Evolutionary conservation across 2,113 vertebrate genomes (phyloP), one percentile per base, ranked within the genome.

Genomic region (Colius striatus): DNA sequence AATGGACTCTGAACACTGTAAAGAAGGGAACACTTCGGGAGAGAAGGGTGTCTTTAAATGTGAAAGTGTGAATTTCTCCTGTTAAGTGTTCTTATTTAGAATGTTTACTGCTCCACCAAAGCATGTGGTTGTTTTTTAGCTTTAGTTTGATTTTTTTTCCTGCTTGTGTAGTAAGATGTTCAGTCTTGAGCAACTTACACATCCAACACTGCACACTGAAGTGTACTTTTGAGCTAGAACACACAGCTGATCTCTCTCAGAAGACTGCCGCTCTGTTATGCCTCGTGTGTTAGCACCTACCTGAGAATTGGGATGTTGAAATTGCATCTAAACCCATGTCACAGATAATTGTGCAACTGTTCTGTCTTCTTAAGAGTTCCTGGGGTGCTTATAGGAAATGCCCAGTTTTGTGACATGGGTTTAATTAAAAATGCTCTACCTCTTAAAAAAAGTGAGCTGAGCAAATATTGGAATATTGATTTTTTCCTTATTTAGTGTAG

Each of bases 191-290:
- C 83, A 70, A 1, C 23, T 63, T 63, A 0, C 34, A 45, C 22
- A 7, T 58, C 32, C 47, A 62, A 0, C 23, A 3, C 43, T 10
- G 19, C 22, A 15, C 57, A 26, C 6, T 10, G 26, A 66, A 75
- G 16, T 36, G 27, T 27, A 5, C n/a, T 72, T 67, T 29, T n/a
- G 67, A 66, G 48, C 21, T 51, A 47, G 60, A 67, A 16, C 41
- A 21, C 7, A 8, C 14, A 5, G 17, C 21, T 77, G 22, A 12
- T 79, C n/a, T 63, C 32, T 55, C 27, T 80, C 25, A 72, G 36
- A 70, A 29, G 11, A n/a, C 5, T 2, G 8, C 21, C 9, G 3
- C 54, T 68, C 20, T 0, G 1, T 57, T 51, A 10, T 6, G 30
- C 15, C 13, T 62, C 2, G 0, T 36, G 26, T 3, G 1, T 16